Percentiles rank a stretch among this genome's conserved stretches.
Evolutionary conservation across 2,797 vertebrate species (phyloP).

Genomic region (Poecilia wingei): DNA sequence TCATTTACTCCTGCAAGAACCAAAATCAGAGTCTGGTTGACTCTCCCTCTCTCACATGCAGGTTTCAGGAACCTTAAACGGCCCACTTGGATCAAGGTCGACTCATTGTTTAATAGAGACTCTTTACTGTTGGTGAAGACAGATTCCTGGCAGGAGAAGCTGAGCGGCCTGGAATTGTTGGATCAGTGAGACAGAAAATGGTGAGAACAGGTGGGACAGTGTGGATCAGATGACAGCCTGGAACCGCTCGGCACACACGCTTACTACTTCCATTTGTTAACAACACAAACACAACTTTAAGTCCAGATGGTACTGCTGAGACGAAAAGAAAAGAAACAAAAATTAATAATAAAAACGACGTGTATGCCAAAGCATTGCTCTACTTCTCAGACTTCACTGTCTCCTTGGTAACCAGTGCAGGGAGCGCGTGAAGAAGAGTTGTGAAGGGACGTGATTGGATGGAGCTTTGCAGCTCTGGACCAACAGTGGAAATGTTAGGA

Average conservation of each 20-base stretch:
- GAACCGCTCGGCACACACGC: conserved; percentile 4
- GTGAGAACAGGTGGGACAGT: conserved; percentile 56
- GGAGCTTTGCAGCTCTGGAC: conserved; percentile 66
- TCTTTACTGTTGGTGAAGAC: conserved; percentile 29
- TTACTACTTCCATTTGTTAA: neutral
- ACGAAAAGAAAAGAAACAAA: conserved; percentile 36
- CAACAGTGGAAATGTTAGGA: conserved; percentile 71
- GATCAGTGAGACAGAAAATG: conserved; percentile 28
- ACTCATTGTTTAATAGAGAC: conserved; percentile 20
- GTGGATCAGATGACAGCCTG: conserved; percentile 5
- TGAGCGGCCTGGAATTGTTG: conserved; percentile 16
- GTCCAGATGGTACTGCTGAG: conserved; percentile 37
- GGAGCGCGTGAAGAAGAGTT: conserved; percentile 70
- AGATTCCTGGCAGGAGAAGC: conserved; percentile 53
- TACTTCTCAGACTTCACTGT: conserved; percentile 76
- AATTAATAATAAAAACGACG: conserved; percentile 37
- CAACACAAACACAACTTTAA: neutral
- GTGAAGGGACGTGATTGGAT: conserved; percentile 75
- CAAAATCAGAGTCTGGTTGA: neutral
- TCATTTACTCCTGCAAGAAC: neutral
- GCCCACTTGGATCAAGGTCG: conserved; percentile 22
- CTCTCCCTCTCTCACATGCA: neutral
- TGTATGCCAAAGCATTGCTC: conserved; percentile 67
- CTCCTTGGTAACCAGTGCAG: conserved; percentile 78
- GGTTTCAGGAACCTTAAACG: neutral